phyloP scores from a whole-genome alignment of 2,888 invertebrate genomes.

The Isoperla grammatica region DNA sequence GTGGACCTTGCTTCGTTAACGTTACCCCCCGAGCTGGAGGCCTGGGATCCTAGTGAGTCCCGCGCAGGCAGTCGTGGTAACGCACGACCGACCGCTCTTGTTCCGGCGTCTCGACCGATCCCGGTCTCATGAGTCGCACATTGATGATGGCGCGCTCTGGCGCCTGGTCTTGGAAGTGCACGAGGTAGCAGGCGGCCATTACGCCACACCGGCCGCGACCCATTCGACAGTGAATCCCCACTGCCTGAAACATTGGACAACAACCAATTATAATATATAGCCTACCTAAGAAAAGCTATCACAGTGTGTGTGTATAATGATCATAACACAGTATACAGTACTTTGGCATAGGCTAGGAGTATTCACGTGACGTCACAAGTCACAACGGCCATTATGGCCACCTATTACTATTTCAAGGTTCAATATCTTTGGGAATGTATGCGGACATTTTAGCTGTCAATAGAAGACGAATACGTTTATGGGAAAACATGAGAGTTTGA shows the following conservation, averaged over 20 bases:
- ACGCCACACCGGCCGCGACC: constrained; percentile 68
- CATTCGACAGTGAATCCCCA: constrained; percentile 65
- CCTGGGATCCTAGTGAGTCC: not conserved
- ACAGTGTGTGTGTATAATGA: not conserved
- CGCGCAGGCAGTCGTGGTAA: constrained; percentile 53
- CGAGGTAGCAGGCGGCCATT: constrained; percentile 66
- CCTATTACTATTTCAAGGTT: no score
- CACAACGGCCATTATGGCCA: no score
- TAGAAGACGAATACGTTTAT: no score
- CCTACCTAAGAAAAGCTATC: not conserved
- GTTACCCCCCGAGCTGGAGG: no score
- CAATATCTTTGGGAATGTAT: no score
- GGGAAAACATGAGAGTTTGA: no score
- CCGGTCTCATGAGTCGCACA: constrained; percentile 53
- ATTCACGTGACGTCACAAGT: no score
- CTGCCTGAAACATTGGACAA: constrained; percentile 54
- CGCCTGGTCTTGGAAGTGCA: constrained; percentile 53
- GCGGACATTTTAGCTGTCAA: no score
- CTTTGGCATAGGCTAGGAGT: no score
- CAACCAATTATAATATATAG: constrained; percentile 31
- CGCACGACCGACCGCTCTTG: constrained; percentile 48
- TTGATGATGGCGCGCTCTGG: constrained; percentile 59
- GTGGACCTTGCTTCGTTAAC: no score
- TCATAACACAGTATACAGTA: no score
- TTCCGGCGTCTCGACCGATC: constrained; percentile 57